phyloP scores from a whole-genome alignment of 2,113 vertebrate species.

The Natator depressus region DNA sequence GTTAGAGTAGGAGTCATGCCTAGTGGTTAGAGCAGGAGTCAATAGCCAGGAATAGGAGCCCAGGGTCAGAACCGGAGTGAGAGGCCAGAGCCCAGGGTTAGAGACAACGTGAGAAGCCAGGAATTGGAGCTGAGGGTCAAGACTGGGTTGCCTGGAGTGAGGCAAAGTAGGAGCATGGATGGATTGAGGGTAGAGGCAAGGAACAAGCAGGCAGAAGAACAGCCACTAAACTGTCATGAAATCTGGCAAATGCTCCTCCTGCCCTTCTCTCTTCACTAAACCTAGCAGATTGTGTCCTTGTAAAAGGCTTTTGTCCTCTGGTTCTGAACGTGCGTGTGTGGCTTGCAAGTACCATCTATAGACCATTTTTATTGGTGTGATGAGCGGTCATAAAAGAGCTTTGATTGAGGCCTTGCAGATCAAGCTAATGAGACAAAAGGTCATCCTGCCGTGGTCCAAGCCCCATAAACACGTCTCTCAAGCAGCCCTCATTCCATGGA shows the following conservation, averaged over 20 bases:
- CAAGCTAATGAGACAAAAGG: conserved; percentile 8
- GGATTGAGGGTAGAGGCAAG: not conserved
- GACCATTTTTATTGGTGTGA: conserved; percentile 57
- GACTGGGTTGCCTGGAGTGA: not conserved
- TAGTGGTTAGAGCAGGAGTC: not conserved
- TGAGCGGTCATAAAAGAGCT: conserved; percentile 45
- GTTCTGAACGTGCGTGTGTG: not conserved
- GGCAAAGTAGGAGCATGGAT: not conserved
- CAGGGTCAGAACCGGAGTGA: not conserved
- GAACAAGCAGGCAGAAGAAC: not conserved
- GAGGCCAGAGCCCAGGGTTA: no score
- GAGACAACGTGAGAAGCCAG: not conserved
- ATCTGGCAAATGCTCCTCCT: not conserved
- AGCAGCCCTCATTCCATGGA: conserved; percentile 8
- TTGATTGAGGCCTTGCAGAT: conserved; percentile 10
- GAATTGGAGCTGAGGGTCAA: not conserved
- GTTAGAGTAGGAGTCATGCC: no score
- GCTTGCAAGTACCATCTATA: conserved; percentile 45
- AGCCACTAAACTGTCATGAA: no score
- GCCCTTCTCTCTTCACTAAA: conserved; percentile 36
- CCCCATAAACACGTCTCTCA: not conserved
- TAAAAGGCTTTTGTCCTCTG: conserved; percentile 6
- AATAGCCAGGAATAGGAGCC: not conserved
- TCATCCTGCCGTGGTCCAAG: not conserved
- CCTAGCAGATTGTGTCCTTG: conserved; percentile 18